Evolutionary conservation across 2,797 vertebrate species (phyloP), one percentile per base, ranked within the genome.

Genomic region (Calcarius lapponicus): DNA sequence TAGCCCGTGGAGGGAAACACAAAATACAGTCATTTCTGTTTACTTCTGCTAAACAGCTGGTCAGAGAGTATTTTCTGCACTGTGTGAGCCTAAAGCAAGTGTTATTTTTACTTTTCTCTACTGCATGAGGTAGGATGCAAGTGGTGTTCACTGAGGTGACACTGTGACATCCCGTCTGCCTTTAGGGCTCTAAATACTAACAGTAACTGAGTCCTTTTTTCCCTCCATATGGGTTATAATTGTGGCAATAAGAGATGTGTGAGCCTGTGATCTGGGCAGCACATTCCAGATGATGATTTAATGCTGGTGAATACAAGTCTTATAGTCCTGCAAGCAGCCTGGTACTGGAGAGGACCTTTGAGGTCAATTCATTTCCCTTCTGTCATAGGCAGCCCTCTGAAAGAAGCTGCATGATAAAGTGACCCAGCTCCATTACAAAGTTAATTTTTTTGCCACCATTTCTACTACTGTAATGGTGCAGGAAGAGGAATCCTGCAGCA

Each of bases 281-380:
- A 32, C 19, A n/a, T 91, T 83, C 15, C 83, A 82, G 60, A 47
- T 86, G 73, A 84, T 82, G 43, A 85, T 88, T 90, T 84, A 82
- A 82, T 94, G 64, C 48, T 92, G 76, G 15, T 86, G 62, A 94
- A 86, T 72, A 70, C 65, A 60, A 92, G 67, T 74, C 48, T 84
- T 76, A 29, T 3, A 85, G 70, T 79, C 43, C 53, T 86, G 40
- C 47, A 45, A 32, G 62, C 86, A 86, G 36, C 32, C 74, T 91
- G 70, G 56, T 86, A 64, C 74, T 22, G 3, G 53, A 71, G 87
- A 71, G 74, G 80, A 94, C 84, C 88, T 89, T 14, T 50, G 71
- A 89, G 94, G 83, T 93, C 80, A 87, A 61, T 94, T 91, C 34
- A 95, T 95, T 97, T 92, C 74, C 86, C 56, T 94, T 71, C 86